phyloP scores from a whole-genome alignment of 2,113 vertebrate genomes.

The Austrofundulus limnaeus region DNA sequence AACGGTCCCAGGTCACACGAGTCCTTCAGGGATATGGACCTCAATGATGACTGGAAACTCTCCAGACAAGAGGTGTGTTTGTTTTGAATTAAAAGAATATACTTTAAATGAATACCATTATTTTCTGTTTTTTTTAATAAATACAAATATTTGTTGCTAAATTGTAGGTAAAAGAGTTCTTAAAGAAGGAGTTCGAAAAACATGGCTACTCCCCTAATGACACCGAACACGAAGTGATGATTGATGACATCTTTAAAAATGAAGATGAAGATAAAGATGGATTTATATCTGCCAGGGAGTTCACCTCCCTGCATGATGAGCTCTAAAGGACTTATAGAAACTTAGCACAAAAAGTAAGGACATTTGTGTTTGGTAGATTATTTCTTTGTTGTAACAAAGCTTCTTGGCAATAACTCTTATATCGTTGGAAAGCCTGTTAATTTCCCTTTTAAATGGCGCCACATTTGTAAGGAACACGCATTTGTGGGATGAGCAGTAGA shows the following conservation, averaged over 20 bases:
- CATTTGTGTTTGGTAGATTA: too few relatives aligned
- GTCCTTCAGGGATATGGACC: constrained; percentile 95
- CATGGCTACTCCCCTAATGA: constrained; percentile 91
- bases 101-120: too few relatives aligned
- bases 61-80: constrained; percentile 87
- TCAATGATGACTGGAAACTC: constrained; percentile 96
- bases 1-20: constrained; percentile 96
- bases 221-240: constrained; percentile 90
- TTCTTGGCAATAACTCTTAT: too few relatives aligned
- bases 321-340: constrained; percentile 76
- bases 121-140: too few relatives aligned
- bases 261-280: constrained; percentile 96
- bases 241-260: constrained; percentile 96
- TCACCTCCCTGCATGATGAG: constrained; percentile 93
- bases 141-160: too few relatives aligned
- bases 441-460: too few relatives aligned
- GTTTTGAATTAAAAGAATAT: too few relatives aligned
- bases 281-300: constrained; percentile 95
- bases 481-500: too few relatives aligned
- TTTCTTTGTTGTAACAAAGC: too few relatives aligned
- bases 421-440: too few relatives aligned
- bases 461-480: too few relatives aligned
- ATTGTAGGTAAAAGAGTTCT: constrained; percentile 88
- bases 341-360: too few relatives aligned
- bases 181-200: constrained; percentile 93